Evolutionary conservation across 1,140 invertebrate species (phyloP), one percentile per base, ranked within the genome.

Genomic region (Piezodorus guildinii): DNA sequence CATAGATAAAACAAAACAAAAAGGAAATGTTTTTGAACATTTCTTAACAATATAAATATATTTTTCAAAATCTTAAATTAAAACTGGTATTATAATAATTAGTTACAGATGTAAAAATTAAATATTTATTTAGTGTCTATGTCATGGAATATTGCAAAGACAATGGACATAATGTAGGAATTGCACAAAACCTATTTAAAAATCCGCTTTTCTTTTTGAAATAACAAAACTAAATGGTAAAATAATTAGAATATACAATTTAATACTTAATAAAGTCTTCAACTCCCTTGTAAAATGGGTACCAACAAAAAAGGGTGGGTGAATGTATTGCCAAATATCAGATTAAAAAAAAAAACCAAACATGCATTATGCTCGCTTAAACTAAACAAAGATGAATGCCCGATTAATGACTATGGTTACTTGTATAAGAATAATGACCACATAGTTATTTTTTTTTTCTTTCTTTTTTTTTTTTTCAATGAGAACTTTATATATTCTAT

Each of bases 111-210:
- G 30, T 58, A 27, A 27, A 27, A 21, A 17, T 44, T 56, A 25
- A 25, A 27, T 58, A 21, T 46, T 46, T 62, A 62, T 62, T 62
- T 62, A 62, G 19, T 62, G 62, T 62, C 62, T 62, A 62, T 62
- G 49, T 62, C 49, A 62, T 52, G 62, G 62, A 62, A 62, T 52
- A 62, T 62, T 62, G 62, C 62, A 43, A 60, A 44, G 49, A 51
- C 45, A 62, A 52, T 52, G 62, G 62, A 62, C 62, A 51, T 27
- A 19, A 3, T 17, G 15, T 19, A 30, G 19, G 51, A 51, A 62
- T 62, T 62, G 62, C 62, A 62, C 62, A 62, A 54, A 60, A 43
- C 15, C 58, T 43, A 60, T 60, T 60, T 17, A 60, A 60, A 60
- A 60, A 19, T 23, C 23, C 23, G 1, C 4, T 56, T 56, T 39